phyloP scores from a whole-genome alignment of 2,113 vertebrate species.

The Pardalotus punctatus region DNA sequence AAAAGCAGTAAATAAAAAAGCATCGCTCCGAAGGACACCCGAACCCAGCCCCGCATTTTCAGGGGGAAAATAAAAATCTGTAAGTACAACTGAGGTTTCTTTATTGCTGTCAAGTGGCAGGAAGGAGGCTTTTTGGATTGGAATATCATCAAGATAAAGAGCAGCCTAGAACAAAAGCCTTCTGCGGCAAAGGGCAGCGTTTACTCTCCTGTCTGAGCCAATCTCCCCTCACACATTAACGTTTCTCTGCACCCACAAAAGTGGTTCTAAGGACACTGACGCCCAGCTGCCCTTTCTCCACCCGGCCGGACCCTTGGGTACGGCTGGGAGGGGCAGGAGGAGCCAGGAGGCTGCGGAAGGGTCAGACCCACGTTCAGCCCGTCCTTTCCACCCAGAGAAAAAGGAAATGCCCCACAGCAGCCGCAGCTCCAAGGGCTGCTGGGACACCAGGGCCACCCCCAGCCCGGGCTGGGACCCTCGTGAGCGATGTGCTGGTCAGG shows the following conservation, averaged over 20 bases:
- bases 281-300: neutral
- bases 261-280: neutral
- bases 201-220: neutral
- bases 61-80: neutral
- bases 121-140: conserved; percentile 33
- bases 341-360: neutral
- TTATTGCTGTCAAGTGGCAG: conserved; percentile 49
- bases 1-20: neutral
- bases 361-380: neutral
- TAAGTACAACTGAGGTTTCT: conserved; percentile 29
- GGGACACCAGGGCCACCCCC: neutral
- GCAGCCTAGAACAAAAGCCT: conserved; percentile 56
- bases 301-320: neutral
- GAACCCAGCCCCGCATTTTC: neutral
- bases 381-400: neutral
- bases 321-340: neutral
- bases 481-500: neutral
- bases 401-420: neutral
- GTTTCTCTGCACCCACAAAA: neutral
- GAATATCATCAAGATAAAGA: conserved; percentile 60
- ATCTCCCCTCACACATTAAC: neutral
- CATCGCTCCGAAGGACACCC: neutral
- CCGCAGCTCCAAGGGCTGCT: neutral
- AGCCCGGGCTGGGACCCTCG: neutral
- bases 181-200: conserved; percentile 32